Evolutionary conservation across 2,113 vertebrate species (phyloP), one percentile per base, ranked within the genome.

Genomic region (Hippocampus comes): DNA sequence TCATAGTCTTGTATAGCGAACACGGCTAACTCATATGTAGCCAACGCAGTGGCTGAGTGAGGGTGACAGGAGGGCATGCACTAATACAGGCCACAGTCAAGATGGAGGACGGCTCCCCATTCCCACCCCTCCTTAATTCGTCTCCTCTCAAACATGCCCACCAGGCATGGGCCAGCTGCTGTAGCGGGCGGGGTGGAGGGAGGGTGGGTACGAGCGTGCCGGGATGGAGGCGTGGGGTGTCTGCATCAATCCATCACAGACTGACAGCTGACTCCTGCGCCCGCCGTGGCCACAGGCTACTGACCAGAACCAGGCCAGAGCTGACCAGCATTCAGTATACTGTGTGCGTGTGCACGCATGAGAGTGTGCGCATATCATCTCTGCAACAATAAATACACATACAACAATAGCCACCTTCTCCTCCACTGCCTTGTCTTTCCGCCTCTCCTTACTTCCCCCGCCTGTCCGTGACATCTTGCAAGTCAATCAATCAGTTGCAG

Each of bases 221-320:
- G 61, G 87, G 88, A 87, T 91, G 90, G 91, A 86, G 91, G 86
- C 85, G 92, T 83, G 92, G 92, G 92, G 92, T 93, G 94, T 96
- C 95, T 91, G 88, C 94, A 94, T 95, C 93, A 94, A 95, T 97
- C 95, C 93, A 92, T 97, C 95, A 95, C 89, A 84, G 38, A 85
- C 82, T 95, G 95, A 95, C 95, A 95, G 94, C 92, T 93, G 93
- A 89, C 93, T 91, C 88, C 93, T 91, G 93, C 88, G 92, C 92
- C 83, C 85, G 68, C 88, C 83, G 86, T 84, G 93, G 89, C 94
- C 84, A 78, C 57, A 84, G 94, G 93, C 94, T 94, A 94, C 93
- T 94, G 95, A 94, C 94, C 92, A 89, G 87, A 90, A 85, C 88
- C 90, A 59, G 42, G 90, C 92, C 91, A 89, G 83, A 88, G 90